Evolutionary conservation across 2,888 invertebrate genomes (phyloP), one percentile per base, ranked within the genome.

Genomic region (Thyatira batis): DNA sequence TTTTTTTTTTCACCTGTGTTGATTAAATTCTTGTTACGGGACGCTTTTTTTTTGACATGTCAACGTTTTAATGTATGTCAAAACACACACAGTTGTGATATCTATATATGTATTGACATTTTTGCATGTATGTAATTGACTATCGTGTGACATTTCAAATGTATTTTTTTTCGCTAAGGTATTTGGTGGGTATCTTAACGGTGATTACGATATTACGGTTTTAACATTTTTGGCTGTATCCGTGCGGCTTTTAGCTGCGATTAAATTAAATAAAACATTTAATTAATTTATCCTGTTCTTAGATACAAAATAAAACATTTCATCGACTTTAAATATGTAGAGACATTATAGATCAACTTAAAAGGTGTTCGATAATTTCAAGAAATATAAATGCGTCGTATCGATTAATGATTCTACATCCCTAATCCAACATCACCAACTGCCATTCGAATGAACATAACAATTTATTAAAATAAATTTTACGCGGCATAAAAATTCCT

Each of bases 21-120:
- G 78, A 82, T 82, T 78, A 78, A 80, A 80, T 80, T 80, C 78
- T 70, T 77, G 74, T 75, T 67, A 65, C 58, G 55, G 56, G 17
- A 65, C 64, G 61, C 45, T 66, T 71, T 68, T 72, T n/a, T 69
- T 71, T 61, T 62, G 65, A 73, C 66, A 65, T 67, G 67, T 73
- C 69, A 66, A 67, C 65, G 60, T 62, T 67, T 63, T 62, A 61
- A 57, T 52, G 62, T 54, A 58, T 68, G 71, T 73, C 73, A 71
- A 69, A 78, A 73, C 69, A 75, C 56, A 51, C 63, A 61, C 64
- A 61, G 63, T 67, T 70, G 27, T 49, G 39, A 17, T 39, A 39
- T 39, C 33, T 39, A 39, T 39, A 6, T 39, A 39, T 39, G 4
- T 39, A 13, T 39, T 13, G 33, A 17, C 17, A 39, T 39, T 13